phyloP scores from a whole-genome alignment of 2,113 vertebrate genomes.

The Rallus limicola region DNA sequence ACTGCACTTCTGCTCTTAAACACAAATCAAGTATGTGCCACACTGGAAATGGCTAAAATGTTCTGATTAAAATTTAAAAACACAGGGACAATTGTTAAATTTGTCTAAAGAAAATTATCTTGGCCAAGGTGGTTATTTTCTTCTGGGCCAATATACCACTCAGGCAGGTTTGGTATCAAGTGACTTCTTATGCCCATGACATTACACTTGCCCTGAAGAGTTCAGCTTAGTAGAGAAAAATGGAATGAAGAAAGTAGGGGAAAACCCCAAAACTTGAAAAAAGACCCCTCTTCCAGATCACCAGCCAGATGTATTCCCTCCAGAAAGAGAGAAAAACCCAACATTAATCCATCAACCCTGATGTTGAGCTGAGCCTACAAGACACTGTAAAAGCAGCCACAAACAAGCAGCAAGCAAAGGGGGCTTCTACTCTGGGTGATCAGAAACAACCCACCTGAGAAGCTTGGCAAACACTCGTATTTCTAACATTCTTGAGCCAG shows the following conservation, averaged over 20 bases:
- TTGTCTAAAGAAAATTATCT: not conserved
- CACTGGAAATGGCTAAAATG: not conserved
- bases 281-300: no score
- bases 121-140: not conserved
- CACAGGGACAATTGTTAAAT: not conserved
- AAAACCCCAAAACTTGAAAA: no score
- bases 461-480: not conserved
- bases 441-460: not conserved
- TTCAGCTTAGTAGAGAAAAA: not conserved
- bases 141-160: not conserved
- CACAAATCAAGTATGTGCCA: not conserved
- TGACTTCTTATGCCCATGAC: not conserved
- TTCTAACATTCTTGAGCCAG: not conserved
- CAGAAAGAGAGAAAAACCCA: no score
- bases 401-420: not conserved
- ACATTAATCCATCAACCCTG: no score
- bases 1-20: not conserved
- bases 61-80: not conserved
- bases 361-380: not conserved
- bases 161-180: not conserved
- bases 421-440: not conserved
- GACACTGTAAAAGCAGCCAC: not conserved
- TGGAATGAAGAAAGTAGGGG: not conserved
- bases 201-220: not conserved
- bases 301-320: no score